Evolutionary conservation across 2,888 invertebrate species (phyloP).

Genomic region (Deroplatys truncata): DNA sequence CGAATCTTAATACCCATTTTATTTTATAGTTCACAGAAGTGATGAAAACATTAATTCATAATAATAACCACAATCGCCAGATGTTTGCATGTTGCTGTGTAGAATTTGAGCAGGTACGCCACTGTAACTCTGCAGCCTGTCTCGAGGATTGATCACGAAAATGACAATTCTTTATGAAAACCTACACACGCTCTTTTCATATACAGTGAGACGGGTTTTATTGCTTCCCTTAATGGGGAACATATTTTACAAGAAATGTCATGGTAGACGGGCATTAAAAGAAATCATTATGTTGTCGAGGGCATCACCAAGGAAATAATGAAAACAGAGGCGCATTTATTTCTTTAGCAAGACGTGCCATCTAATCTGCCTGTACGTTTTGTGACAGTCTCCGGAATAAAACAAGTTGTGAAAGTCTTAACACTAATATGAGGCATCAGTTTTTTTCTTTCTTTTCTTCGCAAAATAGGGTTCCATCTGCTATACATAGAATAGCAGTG

Average conservation of each 20-base stretch:
- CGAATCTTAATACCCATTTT: too few species aligned
- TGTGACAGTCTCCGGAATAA: too few species aligned
- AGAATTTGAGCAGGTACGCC: not conserved
- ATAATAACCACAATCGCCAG: too few species aligned
- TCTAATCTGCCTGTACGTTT: not conserved
- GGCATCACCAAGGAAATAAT: not conserved
- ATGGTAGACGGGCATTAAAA: slow-evolving; percentile 28
- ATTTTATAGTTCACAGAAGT: too few species aligned
- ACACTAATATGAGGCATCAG: too few species aligned
- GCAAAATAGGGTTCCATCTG: too few species aligned
- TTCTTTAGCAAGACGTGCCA: not conserved
- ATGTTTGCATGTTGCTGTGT: not conserved
- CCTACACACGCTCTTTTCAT: slow-evolving; percentile 10
- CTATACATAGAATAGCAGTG: too few species aligned
- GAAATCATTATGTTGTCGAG: slow-evolving; percentile 22
- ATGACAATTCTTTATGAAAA: slow-evolving; percentile 27
- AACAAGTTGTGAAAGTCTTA: too few species aligned
- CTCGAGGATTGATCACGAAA: slow-evolving; percentile 25
- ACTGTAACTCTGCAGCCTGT: not conserved
- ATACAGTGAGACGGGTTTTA: slow-evolving; percentile 21
- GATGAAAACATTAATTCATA: too few species aligned
- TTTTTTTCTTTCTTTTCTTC: too few species aligned
- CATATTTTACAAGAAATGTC: slow-evolving; percentile 29
- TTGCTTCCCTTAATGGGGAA: slow-evolving; percentile 29
- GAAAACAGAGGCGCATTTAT: not conserved